phyloP scores from a whole-genome alignment of 2,113 vertebrate species.

The Hassar affinis region DNA sequence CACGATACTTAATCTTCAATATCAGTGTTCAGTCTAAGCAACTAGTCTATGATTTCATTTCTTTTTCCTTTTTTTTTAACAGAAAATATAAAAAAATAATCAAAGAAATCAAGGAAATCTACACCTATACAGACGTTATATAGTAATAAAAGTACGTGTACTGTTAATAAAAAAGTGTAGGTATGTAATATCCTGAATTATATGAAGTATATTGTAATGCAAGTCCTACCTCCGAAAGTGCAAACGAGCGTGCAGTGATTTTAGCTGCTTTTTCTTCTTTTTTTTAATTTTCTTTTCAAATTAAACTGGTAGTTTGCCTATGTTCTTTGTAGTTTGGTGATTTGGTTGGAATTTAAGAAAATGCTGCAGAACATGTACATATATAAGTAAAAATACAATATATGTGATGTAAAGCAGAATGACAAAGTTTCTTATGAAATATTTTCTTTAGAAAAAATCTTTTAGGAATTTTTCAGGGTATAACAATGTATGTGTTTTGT shows the following conservation, averaged over 20 bases:
- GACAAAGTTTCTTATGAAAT: background rate
- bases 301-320: background rate
- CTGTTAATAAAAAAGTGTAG: background rate
- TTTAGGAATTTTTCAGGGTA: background rate
- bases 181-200: background rate
- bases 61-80: background rate
- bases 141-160: background rate
- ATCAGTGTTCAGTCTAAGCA: background rate
- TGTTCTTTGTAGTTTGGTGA: background rate
- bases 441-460: background rate
- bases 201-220: background rate
- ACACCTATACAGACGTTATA: background rate
- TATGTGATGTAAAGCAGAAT: background rate
- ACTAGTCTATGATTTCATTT: background rate
- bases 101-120: background rate
- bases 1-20: background rate
- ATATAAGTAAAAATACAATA: background rate
- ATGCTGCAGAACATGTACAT: background rate
- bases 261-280: background rate
- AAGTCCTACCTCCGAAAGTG: constrained; percentile 14
- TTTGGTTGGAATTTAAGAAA: background rate
- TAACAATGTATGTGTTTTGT: background rate
- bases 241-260: constrained; percentile 3
- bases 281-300: background rate
- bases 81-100: background rate